Conservation (phyloP, 2,888 invertebrate species). For the Papilio gigon region DNA sequence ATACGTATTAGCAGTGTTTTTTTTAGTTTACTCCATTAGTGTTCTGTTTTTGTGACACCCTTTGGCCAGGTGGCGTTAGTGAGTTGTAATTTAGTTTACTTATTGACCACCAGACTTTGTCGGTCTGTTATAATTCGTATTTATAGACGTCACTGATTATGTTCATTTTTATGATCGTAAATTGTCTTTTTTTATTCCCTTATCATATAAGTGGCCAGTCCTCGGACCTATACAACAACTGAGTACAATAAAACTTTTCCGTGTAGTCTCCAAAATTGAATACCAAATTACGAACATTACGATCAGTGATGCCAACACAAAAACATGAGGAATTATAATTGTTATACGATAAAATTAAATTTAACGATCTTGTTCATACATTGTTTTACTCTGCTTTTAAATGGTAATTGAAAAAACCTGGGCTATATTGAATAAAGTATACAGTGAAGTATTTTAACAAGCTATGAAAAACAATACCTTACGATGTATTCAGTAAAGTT, state of each 20-base stretch:
- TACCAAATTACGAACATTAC: background rate
- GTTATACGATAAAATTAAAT: conserved; percentile 24
- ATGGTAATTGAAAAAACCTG: conserved; percentile 32
- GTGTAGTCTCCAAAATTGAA: conserved; percentile 1
- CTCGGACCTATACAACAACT: background rate
- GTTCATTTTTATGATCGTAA: background rate
- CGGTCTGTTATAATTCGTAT: too few relatives aligned
- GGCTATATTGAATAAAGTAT: conserved; percentile 9
- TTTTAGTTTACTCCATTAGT: too few relatives aligned
- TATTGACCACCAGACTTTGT: too few relatives aligned
- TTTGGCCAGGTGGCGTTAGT: too few relatives aligned
- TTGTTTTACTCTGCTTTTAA: conserved; percentile 20
- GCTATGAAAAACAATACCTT: conserved; percentile 19
- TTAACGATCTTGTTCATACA: background rate
- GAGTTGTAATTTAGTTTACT: too few relatives aligned
- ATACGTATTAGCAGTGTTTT: too few relatives aligned
- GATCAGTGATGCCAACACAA: background rate
- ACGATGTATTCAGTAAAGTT: conserved; percentile 11
- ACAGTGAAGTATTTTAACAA: background rate
- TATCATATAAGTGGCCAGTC: background rate
- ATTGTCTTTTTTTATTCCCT: conserved; percentile 3
- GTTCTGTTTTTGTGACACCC: too few relatives aligned
- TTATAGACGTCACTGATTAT: background rate
- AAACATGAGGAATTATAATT: conserved; percentile 29
- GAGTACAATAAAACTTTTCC: background rate